These are phyloP conservation scores for Pammene aurita DNA, from an alignment of 2,888 invertebrate species.

Conservation along the genomic window DNA sequence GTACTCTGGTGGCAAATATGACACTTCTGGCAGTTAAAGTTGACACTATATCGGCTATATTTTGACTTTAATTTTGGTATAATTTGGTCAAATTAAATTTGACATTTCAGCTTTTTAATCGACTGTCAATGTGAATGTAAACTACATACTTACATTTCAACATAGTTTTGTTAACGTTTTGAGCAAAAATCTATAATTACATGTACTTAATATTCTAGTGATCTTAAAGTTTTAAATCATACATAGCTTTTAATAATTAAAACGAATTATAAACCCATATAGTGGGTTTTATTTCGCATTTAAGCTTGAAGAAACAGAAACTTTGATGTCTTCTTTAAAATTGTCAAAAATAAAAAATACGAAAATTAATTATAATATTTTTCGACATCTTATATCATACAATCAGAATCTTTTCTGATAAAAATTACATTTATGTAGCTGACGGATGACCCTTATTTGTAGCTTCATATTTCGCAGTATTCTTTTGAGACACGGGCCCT, in stretches of 20 bases:
- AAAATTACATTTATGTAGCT: constrained; percentile 1
- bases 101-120: constrained; percentile 37
- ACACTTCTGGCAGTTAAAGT: constrained; percentile 25
- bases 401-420: not conserved
- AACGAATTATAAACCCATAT: no score
- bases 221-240: no score
- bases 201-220: not conserved
- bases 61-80: constrained; percentile 22
- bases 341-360: no score
- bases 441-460: constrained; percentile 8
- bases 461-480: constrained; percentile 45
- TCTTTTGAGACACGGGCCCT: constrained; percentile 48
- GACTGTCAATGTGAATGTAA: constrained; percentile 16
- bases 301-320: no score
- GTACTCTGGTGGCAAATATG: constrained; percentile 33
- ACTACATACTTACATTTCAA: constrained; percentile 12
- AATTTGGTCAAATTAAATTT: constrained; percentile 36
- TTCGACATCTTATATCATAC: not conserved
- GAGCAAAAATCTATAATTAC: not conserved
- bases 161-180: not conserved
- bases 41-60: constrained; percentile 32
- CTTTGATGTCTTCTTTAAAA: no score
- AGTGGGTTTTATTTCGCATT: no score
- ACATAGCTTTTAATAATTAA: no score
- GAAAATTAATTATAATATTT: no score